phyloP scores from a whole-genome alignment of 2,888 invertebrate genomes.

The Leptopilina myrica region DNA sequence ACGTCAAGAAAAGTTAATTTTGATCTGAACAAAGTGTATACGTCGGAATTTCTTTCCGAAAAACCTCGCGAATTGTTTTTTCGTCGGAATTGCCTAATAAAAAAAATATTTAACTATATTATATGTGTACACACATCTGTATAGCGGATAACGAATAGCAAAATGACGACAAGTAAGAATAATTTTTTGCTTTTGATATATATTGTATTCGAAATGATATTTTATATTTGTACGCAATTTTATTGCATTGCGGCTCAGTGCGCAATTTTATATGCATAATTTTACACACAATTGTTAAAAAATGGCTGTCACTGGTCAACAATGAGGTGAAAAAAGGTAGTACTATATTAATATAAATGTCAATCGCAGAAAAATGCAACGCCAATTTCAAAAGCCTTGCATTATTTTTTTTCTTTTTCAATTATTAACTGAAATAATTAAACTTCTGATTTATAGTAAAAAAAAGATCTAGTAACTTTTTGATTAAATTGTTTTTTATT shows the following conservation, averaged over 20 bases:
- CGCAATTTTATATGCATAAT: constrained; percentile 62
- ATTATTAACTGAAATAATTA: background rate
- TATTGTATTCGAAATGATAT: constrained; percentile 68
- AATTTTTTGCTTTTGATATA: constrained; percentile 70
- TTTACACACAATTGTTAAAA: constrained; percentile 49
- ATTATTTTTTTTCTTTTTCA: background rate
- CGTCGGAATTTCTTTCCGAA: constrained; percentile 37
- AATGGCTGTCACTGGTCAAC: constrained; percentile 1
- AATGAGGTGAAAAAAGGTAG: background rate
- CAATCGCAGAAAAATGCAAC: constrained; percentile 28
- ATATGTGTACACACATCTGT: constrained; percentile 61
- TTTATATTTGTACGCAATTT: constrained; percentile 67
- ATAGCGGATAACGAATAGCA: constrained; percentile 55
- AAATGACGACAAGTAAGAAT: constrained; percentile 56
- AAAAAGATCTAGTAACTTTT: background rate
- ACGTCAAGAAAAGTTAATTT: background rate
- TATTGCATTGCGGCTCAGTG: constrained; percentile 55
- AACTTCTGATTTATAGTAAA: background rate
- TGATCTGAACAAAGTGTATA: constrained; percentile 34
- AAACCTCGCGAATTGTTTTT: constrained; percentile 57
- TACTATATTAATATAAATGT: constrained; percentile 27
- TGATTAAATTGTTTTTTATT: background rate
- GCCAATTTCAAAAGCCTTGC: background rate
- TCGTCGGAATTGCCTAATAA: constrained; percentile 53
- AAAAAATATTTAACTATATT: constrained; percentile 54